Evolutionary conservation across 2,888 invertebrate genomes (phyloP), one percentile per base, ranked within the genome.

Genomic region (Apotomis capreana): DNA sequence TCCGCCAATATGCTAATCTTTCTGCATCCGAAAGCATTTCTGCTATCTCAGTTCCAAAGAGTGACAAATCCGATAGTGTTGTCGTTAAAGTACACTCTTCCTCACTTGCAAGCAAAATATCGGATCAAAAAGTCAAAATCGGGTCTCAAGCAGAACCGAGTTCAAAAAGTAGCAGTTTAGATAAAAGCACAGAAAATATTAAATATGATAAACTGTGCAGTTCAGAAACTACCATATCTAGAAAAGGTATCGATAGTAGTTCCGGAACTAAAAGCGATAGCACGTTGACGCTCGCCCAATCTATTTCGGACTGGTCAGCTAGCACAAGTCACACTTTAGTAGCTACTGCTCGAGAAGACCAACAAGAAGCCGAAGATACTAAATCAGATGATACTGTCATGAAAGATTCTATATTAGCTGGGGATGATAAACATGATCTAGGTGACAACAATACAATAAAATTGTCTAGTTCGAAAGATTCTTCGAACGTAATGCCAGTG

Each of bases 271-370:
- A 97, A 83, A 97, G 97, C 77, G 97, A 97, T 80, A 97, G 97
- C 81, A 97, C 97, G 0, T 85, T 96, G 62, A 95, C 95, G 1
- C 84, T 96, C 52, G 97, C 96, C 0, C 96, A 96, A 75, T 96
- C 96, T 0, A 96, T 97, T 79, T 97, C 97, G 0, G 97, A 97
- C 78, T 97, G 97, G 96, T 97, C 97, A 0, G 96, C 96, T 0
- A 97, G 97, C 76, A 96, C 96, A 26, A 96, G 96, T 79, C 96
- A 96, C 70, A 96, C 96, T 0, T 92, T 97, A 8, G 94, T 96
- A 59, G 95, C 95, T 10, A 95, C 95, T 51, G 90, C 94, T 12
- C 93, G 94, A 73, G 90, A 93, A 84, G 90, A 92, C 83, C 84
- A 89, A 82, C 81, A 82, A 37, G 87, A 94, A 79, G 69, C 89